Conservation (phyloP, 2,797 vertebrate genomes). For the Peromyscus melanophrys region DNA sequence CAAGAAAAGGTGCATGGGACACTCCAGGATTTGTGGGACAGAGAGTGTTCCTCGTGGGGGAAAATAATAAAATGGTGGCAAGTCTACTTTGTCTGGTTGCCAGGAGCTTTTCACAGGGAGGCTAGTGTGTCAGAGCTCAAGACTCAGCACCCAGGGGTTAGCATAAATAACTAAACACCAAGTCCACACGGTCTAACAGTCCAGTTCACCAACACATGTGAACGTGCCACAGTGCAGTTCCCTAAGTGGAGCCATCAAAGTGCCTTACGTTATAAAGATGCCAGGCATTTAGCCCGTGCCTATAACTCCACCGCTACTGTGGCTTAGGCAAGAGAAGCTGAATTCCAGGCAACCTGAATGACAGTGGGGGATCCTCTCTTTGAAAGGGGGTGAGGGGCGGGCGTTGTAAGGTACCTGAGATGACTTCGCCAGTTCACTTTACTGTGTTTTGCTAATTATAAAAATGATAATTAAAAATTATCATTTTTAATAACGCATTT, state of each 20-base stretch:
- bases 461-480: too few species aligned
- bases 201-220: not conserved
- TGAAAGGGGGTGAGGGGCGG: too few species aligned
- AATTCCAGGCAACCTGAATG: not conserved
- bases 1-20: not conserved
- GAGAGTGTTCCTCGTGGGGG: not conserved
- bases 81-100: not conserved
- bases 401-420: not conserved
- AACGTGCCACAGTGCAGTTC: not conserved
- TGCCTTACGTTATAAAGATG: not conserved
- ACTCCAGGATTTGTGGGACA: not conserved
- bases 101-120: not conserved
- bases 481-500: not conserved
- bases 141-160: not conserved
- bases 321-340: not conserved
- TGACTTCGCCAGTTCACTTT: not conserved
- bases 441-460: not conserved
- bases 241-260: not conserved
- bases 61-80: not conserved
- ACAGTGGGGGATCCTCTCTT: not conserved
- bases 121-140: not conserved
- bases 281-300: not conserved
- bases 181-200: not conserved
- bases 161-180: not conserved
- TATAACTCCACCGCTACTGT: not conserved